A percentile compares a stretch with the other conserved stretches of the same genome.
These are phyloP conservation scores for Idaea biselata DNA, from an alignment of 2,888 invertebrate genomes.

Conservation along the genomic window DNA sequence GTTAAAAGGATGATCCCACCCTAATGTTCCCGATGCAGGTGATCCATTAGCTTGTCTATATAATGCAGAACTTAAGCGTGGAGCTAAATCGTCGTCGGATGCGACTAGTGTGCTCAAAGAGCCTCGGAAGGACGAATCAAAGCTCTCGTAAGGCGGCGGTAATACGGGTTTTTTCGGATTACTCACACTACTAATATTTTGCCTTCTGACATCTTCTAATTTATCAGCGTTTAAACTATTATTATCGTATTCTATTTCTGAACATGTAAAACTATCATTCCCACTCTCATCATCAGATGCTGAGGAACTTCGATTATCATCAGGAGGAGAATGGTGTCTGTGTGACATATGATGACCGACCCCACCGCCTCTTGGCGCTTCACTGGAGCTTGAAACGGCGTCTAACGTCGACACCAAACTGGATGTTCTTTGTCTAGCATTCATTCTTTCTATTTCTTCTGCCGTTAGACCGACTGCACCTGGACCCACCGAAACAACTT, in stretches of 20 bases:
- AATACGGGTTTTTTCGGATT: slow-evolving; percentile 84
- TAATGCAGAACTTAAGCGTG: slow-evolving; percentile 88
- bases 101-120: slow-evolving; percentile 96
- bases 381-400: slow-evolving; percentile 95
- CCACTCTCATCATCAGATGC: slow-evolving; percentile 94
- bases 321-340: slow-evolving; percentile 86
- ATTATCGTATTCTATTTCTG: slow-evolving; percentile 98
- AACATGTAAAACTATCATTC: slow-evolving; percentile 98
- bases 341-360: slow-evolving; percentile 86
- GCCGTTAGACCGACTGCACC: slow-evolving; percentile 92
- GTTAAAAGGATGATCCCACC: slow-evolving; percentile 96
- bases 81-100: slow-evolving; percentile 93
- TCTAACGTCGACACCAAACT: slow-evolving; percentile 95
- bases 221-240: slow-evolving; percentile 91
- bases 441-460: slow-evolving; percentile 95
- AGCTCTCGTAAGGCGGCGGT: slow-evolving; percentile 92
- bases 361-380: slow-evolving; percentile 85
- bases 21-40: slow-evolving; percentile 88
- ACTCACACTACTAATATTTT: slow-evolving; percentile 76
- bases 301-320: slow-evolving; percentile 88
- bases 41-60: slow-evolving; percentile 91
- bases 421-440: slow-evolving; percentile 92
- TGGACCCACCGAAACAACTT: slow-evolving; percentile 83
- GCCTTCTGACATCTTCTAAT: slow-evolving; percentile 82
- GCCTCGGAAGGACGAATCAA: slow-evolving; percentile 96